phyloP scores from a whole-genome alignment of 2,113 vertebrate genomes.

The Erythrocercus mccallii region DNA sequence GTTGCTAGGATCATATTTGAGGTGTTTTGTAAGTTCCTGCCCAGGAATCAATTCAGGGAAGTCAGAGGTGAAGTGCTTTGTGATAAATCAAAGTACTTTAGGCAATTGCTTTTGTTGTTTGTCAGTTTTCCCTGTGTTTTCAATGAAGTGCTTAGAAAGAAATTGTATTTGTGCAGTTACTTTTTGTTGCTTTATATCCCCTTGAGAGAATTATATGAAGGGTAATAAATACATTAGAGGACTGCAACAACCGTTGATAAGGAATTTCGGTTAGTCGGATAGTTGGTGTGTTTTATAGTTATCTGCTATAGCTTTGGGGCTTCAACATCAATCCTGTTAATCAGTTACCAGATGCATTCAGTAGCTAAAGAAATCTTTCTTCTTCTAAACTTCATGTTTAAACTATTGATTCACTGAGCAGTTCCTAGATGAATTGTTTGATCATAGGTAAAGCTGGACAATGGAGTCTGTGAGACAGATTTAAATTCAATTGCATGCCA shows the following conservation, averaged over 20 bases:
- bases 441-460: neutral
- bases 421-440: neutral
- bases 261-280: slow-evolving; percentile 37
- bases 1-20: neutral
- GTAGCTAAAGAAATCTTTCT: neutral
- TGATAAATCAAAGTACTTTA: slow-evolving; percentile 4
- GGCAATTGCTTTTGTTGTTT: neutral
- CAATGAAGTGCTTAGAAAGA: neutral
- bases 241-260: slow-evolving; percentile 11
- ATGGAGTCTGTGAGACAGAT: neutral
- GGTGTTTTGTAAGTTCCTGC: neutral
- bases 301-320: neutral
- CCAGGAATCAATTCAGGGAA: neutral
- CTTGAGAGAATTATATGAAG: slow-evolving; percentile 6
- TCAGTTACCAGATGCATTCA: slow-evolving; percentile 37
- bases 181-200: slow-evolving; percentile 35
- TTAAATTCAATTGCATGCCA: neutral
- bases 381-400: neutral
- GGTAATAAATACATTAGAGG: slow-evolving; percentile 43
- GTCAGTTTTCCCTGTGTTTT: neutral
- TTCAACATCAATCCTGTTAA: slow-evolving; percentile 43
- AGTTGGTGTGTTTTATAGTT: neutral
- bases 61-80: neutral
- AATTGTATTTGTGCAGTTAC: neutral
- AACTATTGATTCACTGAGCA: neutral